These are phyloP conservation scores for Sminthurides bifidus DNA, from an alignment of 1,140 invertebrate genomes.

Conservation along the genomic window DNA sequence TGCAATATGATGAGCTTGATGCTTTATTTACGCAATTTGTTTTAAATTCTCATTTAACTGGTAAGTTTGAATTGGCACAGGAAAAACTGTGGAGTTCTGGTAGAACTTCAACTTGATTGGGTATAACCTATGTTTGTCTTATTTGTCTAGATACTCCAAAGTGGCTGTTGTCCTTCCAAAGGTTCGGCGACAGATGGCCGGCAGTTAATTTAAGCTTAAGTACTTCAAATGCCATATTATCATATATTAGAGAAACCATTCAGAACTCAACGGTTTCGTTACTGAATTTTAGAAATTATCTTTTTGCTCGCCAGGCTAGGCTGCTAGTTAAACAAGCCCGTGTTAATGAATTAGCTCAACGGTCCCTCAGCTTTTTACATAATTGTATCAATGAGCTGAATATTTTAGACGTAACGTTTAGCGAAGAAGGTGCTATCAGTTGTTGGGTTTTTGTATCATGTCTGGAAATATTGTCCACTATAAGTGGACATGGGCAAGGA, in stretches of 20 bases:
- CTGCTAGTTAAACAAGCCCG: conserved; percentile 46
- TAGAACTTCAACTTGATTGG: too few relatives aligned
- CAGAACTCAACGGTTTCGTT: conserved; percentile 57
- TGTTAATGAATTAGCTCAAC: conserved; percentile 56
- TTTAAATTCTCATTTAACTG: conserved; percentile 74
- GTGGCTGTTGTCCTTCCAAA: conserved; percentile 32
- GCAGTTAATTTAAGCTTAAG: conserved; percentile 17
- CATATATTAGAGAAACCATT: conserved; percentile 48
- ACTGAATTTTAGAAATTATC: conserved; percentile 83
- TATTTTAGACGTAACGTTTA: conserved; percentile 56
- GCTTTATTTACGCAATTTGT: conserved; percentile 94
- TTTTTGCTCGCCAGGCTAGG: conserved; percentile 84
- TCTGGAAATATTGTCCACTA: conserved; percentile 69
- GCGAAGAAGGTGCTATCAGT: conserved; percentile 67
- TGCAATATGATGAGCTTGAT: conserved; percentile 95
- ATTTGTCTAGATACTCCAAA: conserved; percentile 29
- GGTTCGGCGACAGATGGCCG: conserved; percentile 29
- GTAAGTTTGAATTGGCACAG: conserved; percentile 36
- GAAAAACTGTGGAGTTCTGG: neutral
- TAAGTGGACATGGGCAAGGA: conserved; percentile 35
- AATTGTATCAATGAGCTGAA: conserved; percentile 68
- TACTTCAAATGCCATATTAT: conserved; percentile 1
- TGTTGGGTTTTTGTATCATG: conserved; percentile 90
- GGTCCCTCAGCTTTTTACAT: conserved; percentile 73
- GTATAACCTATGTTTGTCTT: conserved; percentile 3